Base-by-base conservation (phyloP, 2,113 vertebrate genomes). In the Macaca nemestrina region DNA sequence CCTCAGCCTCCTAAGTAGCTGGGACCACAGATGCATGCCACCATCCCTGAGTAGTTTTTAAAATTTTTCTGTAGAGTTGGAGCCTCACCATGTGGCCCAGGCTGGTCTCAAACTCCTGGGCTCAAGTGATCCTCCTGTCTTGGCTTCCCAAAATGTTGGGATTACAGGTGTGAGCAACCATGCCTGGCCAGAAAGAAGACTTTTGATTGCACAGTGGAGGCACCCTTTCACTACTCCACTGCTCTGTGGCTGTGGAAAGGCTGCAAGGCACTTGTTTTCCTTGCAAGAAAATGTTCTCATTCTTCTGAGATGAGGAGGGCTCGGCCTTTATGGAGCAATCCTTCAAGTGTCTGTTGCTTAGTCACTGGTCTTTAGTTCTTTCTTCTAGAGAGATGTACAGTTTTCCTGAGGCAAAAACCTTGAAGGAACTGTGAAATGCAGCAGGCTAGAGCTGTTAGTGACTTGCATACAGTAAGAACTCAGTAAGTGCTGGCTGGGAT, bases 181-280 rank as follows among this genome's bases (percentile, higher is more conserved):
- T 61, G 9, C 59, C 25, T 27, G 59, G 59, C 59, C 59, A n/a
- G 45, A 20, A 76, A 61, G 64, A 70, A 43, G 59, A 48, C 38
- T 89, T 81, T 0, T 11, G 35, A 79, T 35, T 23, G 22, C 67
- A 89, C 40, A 40, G 52, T 4, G 40, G 50, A 84, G 79, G 78
- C 0, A 9, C 7, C n/a, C 38, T 32, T 72, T 76, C 3, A 6
- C 4, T 27, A 8, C 11, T 17, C 20, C 5, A 0, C 9, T 11
- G 61, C 61, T 72, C 3, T 52, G n/a, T 35, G n/a, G 57, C 67
- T 68, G 40, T 61, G 35, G 45, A 32, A 50, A 75, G 73, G n/a
- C 16, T 30, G 40, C 23, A 20, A 25, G 45, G 20, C 43, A 18
- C 14, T 52, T 45, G 25, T n/a, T 48, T 72, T 93, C 83, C 68